phyloP scores from a whole-genome alignment of 2,888 invertebrate genomes.

The Rhagonycha fulva region DNA sequence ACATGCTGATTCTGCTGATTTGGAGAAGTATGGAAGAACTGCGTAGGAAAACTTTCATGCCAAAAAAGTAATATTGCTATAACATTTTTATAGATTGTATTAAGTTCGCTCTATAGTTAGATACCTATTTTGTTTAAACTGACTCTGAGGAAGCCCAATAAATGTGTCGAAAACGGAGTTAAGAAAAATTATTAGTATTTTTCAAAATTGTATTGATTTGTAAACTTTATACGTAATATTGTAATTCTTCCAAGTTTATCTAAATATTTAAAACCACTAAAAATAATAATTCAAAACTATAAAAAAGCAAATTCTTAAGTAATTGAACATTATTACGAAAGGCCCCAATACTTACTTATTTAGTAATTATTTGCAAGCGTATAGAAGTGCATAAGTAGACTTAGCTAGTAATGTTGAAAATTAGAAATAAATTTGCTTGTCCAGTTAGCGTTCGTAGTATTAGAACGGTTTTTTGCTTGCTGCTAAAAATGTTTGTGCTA shows the following conservation, averaged over 20 bases:
- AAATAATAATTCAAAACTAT: neutral
- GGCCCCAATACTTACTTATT: neutral
- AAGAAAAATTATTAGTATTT: neutral
- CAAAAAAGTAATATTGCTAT: too few relatives aligned
- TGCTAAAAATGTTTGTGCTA: constrained; percentile 37
- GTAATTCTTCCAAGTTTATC: constrained; percentile 1
- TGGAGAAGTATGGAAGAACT: neutral
- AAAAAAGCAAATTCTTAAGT: neutral
- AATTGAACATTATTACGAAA: neutral
- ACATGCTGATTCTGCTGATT: neutral
- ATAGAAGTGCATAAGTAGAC: constrained; percentile 26
- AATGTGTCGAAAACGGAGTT: neutral
- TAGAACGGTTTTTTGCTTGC: constrained; percentile 48
- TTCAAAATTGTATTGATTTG: neutral
- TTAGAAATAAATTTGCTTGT: constrained; percentile 46
- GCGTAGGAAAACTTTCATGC: neutral
- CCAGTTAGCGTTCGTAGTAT: constrained; percentile 44
- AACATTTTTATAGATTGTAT: neutral
- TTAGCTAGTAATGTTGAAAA: constrained; percentile 26
- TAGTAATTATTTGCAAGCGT: constrained; percentile 26
- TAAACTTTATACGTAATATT: neutral
- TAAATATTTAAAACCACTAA: neutral
- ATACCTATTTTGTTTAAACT: neutral
- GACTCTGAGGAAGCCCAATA: neutral
- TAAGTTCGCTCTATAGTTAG: neutral